Percentiles rank a stretch among this genome's conserved stretches.
phyloP scores from a whole-genome alignment of 2,113 vertebrate species.

The Salvelinus fontinalis region DNA sequence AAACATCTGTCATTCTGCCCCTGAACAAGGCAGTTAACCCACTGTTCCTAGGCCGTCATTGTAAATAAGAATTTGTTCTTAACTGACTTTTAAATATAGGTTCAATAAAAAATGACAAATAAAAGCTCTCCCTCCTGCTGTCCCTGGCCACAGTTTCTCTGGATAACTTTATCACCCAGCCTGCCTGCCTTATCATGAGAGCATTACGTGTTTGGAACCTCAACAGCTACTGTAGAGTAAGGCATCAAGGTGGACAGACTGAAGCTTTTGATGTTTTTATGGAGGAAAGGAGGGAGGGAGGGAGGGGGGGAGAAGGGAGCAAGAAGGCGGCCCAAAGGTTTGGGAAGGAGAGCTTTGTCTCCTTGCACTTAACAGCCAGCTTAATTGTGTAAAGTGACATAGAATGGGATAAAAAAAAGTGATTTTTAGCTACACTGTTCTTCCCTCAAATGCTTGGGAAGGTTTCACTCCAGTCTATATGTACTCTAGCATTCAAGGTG shows the following conservation, averaged over 20 bases:
- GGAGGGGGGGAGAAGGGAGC: not conserved
- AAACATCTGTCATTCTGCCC: too few species aligned
- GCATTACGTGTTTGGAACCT: not conserved
- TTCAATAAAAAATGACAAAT: too few species aligned
- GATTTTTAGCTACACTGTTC: slow-evolving; percentile 9
- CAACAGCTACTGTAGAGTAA: not conserved
- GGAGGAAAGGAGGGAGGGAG: not conserved
- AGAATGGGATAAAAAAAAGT: not conserved
- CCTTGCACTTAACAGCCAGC: not conserved
- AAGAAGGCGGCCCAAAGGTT: not conserved
- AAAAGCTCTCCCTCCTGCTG: not conserved
- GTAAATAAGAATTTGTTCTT: too few species aligned
- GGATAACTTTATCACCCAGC: not conserved
- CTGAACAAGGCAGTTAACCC: too few species aligned
- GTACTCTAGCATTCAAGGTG: slow-evolving; percentile 67
- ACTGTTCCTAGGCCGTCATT: too few species aligned
- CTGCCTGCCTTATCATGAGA: not conserved
- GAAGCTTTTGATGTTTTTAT: not conserved
- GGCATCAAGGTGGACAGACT: not conserved
- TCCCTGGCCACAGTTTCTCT: not conserved
- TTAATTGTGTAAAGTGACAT: too few species aligned
- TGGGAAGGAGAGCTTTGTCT: not conserved
- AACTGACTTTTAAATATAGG: too few species aligned
- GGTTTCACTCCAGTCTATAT: slow-evolving; percentile 53
- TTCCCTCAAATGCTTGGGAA: slow-evolving; percentile 21